phyloP scores from a whole-genome alignment of 2,888 invertebrate species.

The Trisateles emortualis region DNA sequence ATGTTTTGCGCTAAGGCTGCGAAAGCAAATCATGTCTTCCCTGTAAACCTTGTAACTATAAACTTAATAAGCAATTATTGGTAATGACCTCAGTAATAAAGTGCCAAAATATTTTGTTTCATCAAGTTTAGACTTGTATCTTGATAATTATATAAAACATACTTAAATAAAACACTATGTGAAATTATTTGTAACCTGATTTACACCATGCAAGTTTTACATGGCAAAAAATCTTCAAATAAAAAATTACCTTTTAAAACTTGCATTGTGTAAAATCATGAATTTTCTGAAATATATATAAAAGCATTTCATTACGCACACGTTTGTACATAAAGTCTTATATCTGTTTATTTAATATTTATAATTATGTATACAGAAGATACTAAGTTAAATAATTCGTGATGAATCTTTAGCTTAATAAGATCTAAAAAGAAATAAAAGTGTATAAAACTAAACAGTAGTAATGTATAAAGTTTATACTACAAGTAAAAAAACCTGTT shows the following conservation, averaged over 20 bases:
- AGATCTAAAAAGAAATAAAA: conserved; percentile 3
- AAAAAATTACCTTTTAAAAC: no score
- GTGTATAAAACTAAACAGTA: neutral
- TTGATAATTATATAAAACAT: conserved; percentile 15
- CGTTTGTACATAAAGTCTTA: neutral
- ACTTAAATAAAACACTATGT: neutral
- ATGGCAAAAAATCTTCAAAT: no score
- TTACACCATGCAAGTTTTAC: neutral
- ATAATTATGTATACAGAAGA: neutral
- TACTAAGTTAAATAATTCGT: conserved; percentile 6
- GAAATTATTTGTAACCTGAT: neutral
- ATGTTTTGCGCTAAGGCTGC: conserved; percentile 63
- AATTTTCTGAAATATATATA: no score
- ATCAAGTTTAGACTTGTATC: conserved; percentile 22
- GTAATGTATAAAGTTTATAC: conserved; percentile 7
- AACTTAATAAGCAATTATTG: conserved; percentile 49
- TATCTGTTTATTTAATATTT: neutral
- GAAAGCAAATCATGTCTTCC: conserved; percentile 79
- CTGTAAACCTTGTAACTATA: conserved; percentile 62
- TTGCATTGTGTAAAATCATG: no score
- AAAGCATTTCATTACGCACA: neutral
- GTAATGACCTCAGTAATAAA: conserved; percentile 43
- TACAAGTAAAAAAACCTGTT: neutral
- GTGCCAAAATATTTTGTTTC: conserved; percentile 47
- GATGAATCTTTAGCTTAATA: conserved; percentile 7